Conservation (phyloP, 2,888 invertebrate genomes). For the Carabus problematicus region DNA sequence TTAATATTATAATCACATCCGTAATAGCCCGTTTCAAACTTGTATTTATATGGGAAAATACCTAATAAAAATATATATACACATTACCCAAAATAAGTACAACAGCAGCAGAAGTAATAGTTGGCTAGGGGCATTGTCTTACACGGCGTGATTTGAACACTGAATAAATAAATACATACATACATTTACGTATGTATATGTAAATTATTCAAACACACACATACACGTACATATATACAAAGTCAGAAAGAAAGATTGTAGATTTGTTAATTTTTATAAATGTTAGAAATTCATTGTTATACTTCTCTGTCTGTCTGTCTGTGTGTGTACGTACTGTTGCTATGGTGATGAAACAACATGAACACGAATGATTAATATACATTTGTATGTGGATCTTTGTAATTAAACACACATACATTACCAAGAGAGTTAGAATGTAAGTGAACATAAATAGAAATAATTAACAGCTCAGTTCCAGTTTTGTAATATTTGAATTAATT, state of each 20-base stretch:
- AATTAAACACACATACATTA: conserved; percentile 26
- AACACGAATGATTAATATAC: conserved; percentile 32
- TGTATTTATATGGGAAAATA: conserved; percentile 49
- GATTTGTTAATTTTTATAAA: conserved; percentile 46
- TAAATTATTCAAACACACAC: conserved; percentile 33
- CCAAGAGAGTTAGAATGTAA: no score
- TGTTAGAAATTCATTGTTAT: conserved; percentile 46
- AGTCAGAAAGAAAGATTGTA: conserved; percentile 12
- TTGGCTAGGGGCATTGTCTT: not conserved
- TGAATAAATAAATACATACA: conserved; percentile 38
- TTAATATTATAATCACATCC: conserved; percentile 48
- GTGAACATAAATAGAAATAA: conserved; percentile 28
- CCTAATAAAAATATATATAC: conserved; percentile 46
- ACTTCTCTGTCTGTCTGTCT: conserved; percentile 41
- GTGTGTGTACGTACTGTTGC: conserved; percentile 12
- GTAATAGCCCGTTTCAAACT: conserved; percentile 50
- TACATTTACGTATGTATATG: conserved; percentile 32
- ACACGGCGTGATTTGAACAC: conserved; percentile 38
- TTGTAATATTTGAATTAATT: conserved; percentile 3
- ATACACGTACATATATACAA: not conserved
- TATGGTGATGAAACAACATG: conserved; percentile 40
- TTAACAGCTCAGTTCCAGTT: conserved; percentile 17
- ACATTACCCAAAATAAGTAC: conserved; percentile 43
- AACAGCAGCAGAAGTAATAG: conserved; percentile 41
- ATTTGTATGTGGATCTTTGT: conserved; percentile 22